phyloP scores from a whole-genome alignment of 2,888 invertebrate species.

The Hypena proboscidalis region DNA sequence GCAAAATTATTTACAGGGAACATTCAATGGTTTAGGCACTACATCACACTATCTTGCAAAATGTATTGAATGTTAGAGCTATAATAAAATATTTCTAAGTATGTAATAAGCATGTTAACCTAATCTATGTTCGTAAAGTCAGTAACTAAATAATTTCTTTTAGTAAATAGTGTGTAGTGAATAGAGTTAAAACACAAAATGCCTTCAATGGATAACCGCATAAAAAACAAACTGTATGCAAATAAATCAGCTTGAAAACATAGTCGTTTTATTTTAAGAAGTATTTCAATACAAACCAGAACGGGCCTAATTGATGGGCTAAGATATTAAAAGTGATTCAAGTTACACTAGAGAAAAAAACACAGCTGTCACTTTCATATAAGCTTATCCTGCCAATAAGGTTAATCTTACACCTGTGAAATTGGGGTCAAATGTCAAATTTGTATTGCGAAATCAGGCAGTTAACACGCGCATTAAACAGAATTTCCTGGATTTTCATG shows the following conservation, averaged over 20 bases:
- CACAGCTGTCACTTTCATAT: too few species aligned
- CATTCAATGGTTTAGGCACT: conserved; percentile 17
- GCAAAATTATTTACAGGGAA: conserved; percentile 42
- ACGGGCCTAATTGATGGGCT: too few species aligned
- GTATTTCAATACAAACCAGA: neutral
- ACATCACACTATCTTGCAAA: conserved; percentile 22
- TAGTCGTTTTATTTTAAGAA: conserved; percentile 30
- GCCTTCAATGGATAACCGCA: conserved; percentile 54
- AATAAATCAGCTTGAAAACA: conserved; percentile 62
- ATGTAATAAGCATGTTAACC: conserved; percentile 27
- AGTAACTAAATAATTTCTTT: conserved; percentile 22
- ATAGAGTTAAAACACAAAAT: conserved; percentile 49
- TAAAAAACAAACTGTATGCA: conserved; percentile 52
- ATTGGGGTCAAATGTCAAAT: too few species aligned
- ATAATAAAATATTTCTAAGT: conserved; percentile 24
- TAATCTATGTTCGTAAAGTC: conserved; percentile 25
- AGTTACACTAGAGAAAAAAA: too few species aligned
- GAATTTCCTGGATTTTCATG: too few species aligned
- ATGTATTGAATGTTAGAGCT: conserved; percentile 47
- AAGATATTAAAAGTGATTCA: too few species aligned
- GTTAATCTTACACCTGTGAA: too few species aligned
- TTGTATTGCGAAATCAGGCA: too few species aligned
- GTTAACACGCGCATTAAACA: too few species aligned
- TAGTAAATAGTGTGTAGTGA: conserved; percentile 51
- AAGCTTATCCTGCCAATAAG: too few species aligned